Base-by-base conservation (phyloP, 53 echinoderm and acorn worm genomes). In the Astropecten irregularis region DNA sequence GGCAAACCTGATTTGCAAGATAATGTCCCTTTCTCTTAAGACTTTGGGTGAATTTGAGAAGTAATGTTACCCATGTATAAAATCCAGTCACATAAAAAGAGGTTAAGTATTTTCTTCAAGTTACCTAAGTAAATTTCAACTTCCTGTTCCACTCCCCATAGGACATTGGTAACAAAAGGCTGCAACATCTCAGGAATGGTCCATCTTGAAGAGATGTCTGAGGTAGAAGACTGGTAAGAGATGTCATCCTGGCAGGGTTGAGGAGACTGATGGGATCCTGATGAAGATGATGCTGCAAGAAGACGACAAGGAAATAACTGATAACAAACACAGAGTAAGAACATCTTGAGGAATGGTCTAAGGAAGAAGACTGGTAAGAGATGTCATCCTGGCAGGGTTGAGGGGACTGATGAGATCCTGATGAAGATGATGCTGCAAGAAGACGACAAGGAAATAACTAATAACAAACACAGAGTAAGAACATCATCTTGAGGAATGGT, bases 211-310 rank as follows among this genome's bases (percentile, higher is more conserved):
- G 56, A 48, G 19, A 71, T 36, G 23, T 13, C 44, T 4, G 84
- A 59, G 23, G 84, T 47, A 22, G 84, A 69, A 2, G 65, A 51
- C 39, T 86, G 86, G 53, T 63, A 86, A 26, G 44, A 26, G 57
- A 73, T 59, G 63, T 85, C 73, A 48, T 71, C 85, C 19, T 60
- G 27, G 36, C 85, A 85, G 0, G 36, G 65, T 36, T 20, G 82
- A 5, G 2, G 1, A 32, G 70, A 50, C 22, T 70, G 70, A 70
- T 70, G 70, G 31, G 49, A 49, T n/a, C 50, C 70, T 48, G 49
- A n/a, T n/a, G n/a, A n/a, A n/a, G n/a, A n/a, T n/a, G 49, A 47
- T 46, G 25, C 69, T 69, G 69, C 18, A 69, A 29, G 31, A 29
- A 18, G 22, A 56, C 21, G 21, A 10, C 3, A 6, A 20, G 13